phyloP scores from a whole-genome alignment of 2,797 vertebrate species.

The Saxicola maurus region DNA sequence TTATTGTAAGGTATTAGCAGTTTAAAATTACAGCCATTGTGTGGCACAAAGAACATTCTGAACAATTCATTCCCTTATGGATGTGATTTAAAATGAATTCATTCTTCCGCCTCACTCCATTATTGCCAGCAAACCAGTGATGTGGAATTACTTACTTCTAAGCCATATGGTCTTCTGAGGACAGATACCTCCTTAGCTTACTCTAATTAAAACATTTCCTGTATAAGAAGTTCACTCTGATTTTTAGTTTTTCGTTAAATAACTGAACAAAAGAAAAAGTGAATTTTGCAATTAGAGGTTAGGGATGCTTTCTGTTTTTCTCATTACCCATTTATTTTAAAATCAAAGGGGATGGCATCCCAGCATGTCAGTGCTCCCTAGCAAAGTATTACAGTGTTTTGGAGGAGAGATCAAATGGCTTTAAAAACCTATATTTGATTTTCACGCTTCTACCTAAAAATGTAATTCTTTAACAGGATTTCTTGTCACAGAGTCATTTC shows the following conservation, averaged over 20 bases:
- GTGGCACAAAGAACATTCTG: conserved; percentile 48
- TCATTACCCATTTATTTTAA: neutral
- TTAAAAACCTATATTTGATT: neutral
- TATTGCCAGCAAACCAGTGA: conserved; percentile 63
- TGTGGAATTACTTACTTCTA: conserved; percentile 63
- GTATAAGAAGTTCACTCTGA: neutral
- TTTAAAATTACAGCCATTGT: conserved; percentile 62
- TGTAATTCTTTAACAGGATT: conserved; percentile 27
- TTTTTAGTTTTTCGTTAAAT: conserved; percentile 6
- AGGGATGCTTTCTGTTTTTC: neutral
- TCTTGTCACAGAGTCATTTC: neutral
- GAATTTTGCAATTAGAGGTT: neutral
- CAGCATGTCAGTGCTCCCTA: neutral
- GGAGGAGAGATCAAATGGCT: neutral
- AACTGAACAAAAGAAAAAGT: conserved; percentile 13
- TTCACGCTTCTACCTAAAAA: conserved; percentile 6
- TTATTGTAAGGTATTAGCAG: conserved; percentile 56
- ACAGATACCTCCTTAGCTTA: conserved; percentile 37
- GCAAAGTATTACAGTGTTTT: neutral
- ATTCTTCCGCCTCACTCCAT: conserved; percentile 46
- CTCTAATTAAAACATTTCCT: conserved; percentile 48
- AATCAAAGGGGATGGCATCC: neutral
- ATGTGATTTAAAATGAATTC: conserved; percentile 62
- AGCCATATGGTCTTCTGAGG: conserved; percentile 62
- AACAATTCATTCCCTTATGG: conserved; percentile 58